Evolutionary conservation across 2,888 invertebrate genomes (phyloP).

Genomic region (Andrena camellia): DNA sequence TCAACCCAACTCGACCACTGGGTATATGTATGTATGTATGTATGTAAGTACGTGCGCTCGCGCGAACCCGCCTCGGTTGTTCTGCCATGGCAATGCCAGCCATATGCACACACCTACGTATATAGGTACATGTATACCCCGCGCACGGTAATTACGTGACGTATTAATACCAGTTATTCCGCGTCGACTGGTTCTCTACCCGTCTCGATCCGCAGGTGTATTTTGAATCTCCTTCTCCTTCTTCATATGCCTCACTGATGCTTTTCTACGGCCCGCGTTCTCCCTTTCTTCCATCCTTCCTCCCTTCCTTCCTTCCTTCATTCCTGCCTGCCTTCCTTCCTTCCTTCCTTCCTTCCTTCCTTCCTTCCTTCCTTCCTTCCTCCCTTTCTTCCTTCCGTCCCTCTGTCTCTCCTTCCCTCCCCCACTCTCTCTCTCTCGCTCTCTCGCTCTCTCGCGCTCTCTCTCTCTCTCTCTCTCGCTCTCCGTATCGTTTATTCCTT

Average conservation of each 20-base stretch:
- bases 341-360: neutral
- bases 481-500: neutral
- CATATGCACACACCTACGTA: constrained; percentile 68
- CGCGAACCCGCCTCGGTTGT: constrained; percentile 41
- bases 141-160: constrained; percentile 82
- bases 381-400: neutral
- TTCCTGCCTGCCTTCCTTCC: too few species aligned
- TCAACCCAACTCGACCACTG: constrained; percentile 2
- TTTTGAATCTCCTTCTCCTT: constrained; percentile 68
- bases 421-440: neutral
- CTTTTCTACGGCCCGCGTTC: neutral
- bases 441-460: too few species aligned
- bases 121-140: constrained; percentile 50
- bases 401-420: neutral
- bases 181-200: constrained; percentile 79
- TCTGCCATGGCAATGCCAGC: constrained; percentile 57
- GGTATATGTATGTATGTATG: neutral
- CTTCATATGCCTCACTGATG: constrained; percentile 11
- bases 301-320: neutral
- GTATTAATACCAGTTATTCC: constrained; percentile 84
- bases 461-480: neutral
- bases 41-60: constrained; percentile 28
- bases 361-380: neutral
- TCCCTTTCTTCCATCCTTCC: neutral
- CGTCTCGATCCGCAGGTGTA: constrained; percentile 81